Conservation (phyloP, 2,797 vertebrate species). For the Gymnocypris eckloni region DNA sequence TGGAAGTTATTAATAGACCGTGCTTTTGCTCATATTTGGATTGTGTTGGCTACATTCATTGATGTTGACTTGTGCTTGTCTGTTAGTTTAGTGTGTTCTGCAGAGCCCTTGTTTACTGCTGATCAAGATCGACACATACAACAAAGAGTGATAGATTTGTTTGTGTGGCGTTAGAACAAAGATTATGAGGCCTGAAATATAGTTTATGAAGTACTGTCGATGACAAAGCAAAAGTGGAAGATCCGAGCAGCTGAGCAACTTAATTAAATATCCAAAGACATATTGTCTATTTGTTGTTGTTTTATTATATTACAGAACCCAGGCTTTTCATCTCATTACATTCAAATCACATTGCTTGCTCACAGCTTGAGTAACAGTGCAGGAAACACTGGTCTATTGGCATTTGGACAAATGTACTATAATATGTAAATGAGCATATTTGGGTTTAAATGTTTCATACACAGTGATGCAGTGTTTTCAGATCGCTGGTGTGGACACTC, state of each 20-base stretch:
- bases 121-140: not conserved
- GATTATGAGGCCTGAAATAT: not conserved
- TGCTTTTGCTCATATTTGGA: not conserved
- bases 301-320: not conserved
- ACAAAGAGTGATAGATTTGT: conserved; percentile 5
- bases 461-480: conserved; percentile 5
- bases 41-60: not conserved
- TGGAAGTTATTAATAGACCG: not conserved
- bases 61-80: not conserved
- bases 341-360: not conserved
- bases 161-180: not conserved
- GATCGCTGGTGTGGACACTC: not conserved
- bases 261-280: not conserved
- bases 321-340: not conserved
- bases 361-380: not conserved
- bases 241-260: not conserved
- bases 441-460: not conserved
- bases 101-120: not conserved
- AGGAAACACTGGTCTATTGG: not conserved
- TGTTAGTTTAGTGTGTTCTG: not conserved
- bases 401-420: not conserved
- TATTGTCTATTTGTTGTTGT: not conserved
- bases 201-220: not conserved
- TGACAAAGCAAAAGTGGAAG: not conserved
- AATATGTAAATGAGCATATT: not conserved